phyloP scores from a whole-genome alignment of 2,888 invertebrate species.

The Pammene fasciana region DNA sequence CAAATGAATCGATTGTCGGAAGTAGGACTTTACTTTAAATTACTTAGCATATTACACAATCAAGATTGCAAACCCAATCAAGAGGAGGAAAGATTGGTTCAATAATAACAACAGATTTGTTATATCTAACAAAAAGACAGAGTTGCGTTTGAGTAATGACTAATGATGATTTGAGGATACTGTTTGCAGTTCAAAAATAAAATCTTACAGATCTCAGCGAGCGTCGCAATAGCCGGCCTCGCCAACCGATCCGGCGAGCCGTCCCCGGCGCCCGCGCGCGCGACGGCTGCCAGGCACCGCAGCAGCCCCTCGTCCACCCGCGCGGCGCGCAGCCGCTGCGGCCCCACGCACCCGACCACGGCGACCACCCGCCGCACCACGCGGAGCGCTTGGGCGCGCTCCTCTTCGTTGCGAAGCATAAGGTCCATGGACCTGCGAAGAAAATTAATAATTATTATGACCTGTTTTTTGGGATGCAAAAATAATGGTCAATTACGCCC shows the following conservation, averaged over 20 bases:
- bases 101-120: no score
- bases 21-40: no score
- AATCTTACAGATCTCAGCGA: conserved; percentile 92
- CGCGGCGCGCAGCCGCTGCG: conserved; percentile 86
- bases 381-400: conserved; percentile 95
- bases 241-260: conserved; percentile 89
- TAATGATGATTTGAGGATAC: no score
- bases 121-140: no score
- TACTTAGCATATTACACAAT: no score
- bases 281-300: conserved; percentile 91
- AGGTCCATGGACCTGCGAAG: conserved; percentile 91
- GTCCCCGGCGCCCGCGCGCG: conserved; percentile 88
- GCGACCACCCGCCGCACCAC: conserved; percentile 86
- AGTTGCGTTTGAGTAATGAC: no score
- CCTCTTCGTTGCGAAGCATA: conserved; percentile 94
- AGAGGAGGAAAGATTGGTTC: no score
- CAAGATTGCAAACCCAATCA: no score
- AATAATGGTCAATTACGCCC: no score
- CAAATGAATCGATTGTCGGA: no score
- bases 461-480: no score
- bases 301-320: conserved; percentile 90
- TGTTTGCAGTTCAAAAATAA: not conserved
- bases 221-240: conserved; percentile 92
- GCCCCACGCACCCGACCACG: conserved; percentile 80
- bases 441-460: not conserved